These are phyloP conservation scores for Marcusenius ussheri DNA, from an alignment of 2,113 vertebrate genomes.

Conservation along the genomic window DNA sequence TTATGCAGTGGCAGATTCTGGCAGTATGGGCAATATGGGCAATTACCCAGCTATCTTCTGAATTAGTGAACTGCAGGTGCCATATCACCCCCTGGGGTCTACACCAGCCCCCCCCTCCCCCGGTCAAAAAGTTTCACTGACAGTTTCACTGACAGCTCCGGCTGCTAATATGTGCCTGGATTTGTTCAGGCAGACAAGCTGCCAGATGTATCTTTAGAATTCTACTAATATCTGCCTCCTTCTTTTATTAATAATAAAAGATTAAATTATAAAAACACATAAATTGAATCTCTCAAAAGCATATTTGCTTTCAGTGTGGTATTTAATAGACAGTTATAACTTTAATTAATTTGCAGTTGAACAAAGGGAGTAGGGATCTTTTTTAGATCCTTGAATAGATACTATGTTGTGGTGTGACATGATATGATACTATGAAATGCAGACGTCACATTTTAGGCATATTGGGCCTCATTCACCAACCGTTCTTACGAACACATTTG, in stretches of 20 bases:
- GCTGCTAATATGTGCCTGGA: not conserved
- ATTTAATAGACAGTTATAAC: not conserved
- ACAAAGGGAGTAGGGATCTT: not conserved
- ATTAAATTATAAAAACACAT: not conserved
- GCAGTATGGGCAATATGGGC: not conserved
- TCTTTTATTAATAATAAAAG: not conserved
- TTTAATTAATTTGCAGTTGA: not conserved
- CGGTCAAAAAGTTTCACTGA: not conserved
- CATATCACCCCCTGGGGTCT: not conserved
- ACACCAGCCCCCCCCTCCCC: too few relatives aligned
- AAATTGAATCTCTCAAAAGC: not conserved
- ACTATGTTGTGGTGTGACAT: not conserved
- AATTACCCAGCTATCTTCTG: not conserved
- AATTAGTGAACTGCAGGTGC: not conserved
- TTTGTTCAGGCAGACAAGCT: not conserved
- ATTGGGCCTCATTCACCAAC: too few relatives aligned
- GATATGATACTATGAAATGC: not conserved
- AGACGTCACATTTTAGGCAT: not conserved
- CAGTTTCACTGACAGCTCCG: too few relatives aligned
- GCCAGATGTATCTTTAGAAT: not conserved
- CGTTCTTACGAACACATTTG: too few relatives aligned
- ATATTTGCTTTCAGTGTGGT: not conserved
- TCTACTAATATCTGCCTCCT: not conserved
- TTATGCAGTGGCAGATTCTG: not conserved
- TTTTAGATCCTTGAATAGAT: not conserved